Base-by-base conservation (phyloP, 2,888 invertebrate species). In the Tromatobia lineatoria region DNA sequence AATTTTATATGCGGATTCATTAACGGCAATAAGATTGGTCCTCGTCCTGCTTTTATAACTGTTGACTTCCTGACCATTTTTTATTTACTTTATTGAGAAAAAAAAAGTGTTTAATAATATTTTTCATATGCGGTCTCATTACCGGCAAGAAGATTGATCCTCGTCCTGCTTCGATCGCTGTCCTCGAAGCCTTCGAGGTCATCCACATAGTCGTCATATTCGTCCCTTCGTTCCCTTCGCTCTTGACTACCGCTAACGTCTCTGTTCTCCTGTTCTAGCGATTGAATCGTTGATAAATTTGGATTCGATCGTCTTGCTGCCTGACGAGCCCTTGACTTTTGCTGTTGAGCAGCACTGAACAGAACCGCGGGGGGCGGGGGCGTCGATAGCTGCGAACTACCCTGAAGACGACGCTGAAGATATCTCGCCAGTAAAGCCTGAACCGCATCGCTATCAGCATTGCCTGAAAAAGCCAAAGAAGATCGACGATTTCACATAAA, bases 141-240 rank as follows among this genome's bases (percentile, higher is more conserved):
- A 89, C 89, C 89, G 61, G 87, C 89, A 61, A 91, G 89, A 45
- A 91, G 89, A 86, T 91, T 89, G 81, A 91, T 90, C 88, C 91
- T 90, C 83, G 91, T 91, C 84, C 91, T 90, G 87, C 91, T 88
- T 82, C 89, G 87, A 76, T 91, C 90, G 77, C 91, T 91, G 88
- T 91, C 91, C 87, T 91, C 91, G 82, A 89, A 89, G 76, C 91
- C 91, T 67, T 91, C 89, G 82, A 91, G 90, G 88, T 91, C 91
- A 77, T 91, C 91, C 83, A 88, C 90, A 75, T 91, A 91, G 88
- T 91, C 91, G 18, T 91, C 90, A 69, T 91, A 91, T 80, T 91
- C 91, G 80, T 91, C 89, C 18, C 83, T 86, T 7, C 74, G 87
- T 13, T 88, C 88, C 54, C 85, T 81, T 80, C 83, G 86, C 69